These are phyloP conservation scores for Odontamblyopus rebecca DNA, from an alignment of 2,797 vertebrate species.

Conservation along the genomic window DNA sequence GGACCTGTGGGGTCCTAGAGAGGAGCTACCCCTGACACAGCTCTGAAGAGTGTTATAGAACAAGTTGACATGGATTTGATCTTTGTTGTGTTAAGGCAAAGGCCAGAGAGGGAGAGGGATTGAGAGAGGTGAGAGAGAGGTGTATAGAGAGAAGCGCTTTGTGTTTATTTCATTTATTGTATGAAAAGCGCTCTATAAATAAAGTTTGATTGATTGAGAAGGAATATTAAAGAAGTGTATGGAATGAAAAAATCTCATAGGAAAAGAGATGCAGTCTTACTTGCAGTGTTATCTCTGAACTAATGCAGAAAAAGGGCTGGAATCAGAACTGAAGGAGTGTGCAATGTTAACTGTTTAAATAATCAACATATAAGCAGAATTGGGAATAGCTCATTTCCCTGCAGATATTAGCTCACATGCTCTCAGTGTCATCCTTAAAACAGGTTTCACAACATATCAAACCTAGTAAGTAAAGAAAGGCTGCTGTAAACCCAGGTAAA, in stretches of 20 bases:
- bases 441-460: not conserved
- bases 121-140: not conserved
- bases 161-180: too few relatives aligned
- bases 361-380: not conserved
- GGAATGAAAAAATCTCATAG: slow-evolving; percentile 13
- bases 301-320: slow-evolving; percentile 21
- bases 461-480: not conserved
- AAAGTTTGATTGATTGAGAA: too few relatives aligned
- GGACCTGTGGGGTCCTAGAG: slow-evolving; percentile 36
- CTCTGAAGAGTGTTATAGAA: slow-evolving; percentile 38
- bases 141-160: not conserved
- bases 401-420: slow-evolving; percentile 21
- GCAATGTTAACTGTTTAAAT: not conserved
- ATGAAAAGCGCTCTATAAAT: too few relatives aligned
- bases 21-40: slow-evolving; percentile 50
- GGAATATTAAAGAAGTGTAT: slow-evolving; percentile 6
- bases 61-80: slow-evolving; percentile 45
- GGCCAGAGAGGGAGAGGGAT: slow-evolving; percentile 9
- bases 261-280: not conserved
- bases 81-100: slow-evolving; percentile 46
- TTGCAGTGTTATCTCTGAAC: not conserved
- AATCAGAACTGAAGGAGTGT: slow-evolving; percentile 21
- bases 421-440: not conserved
- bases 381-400: slow-evolving; percentile 26
- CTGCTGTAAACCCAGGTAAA: not conserved